Evolutionary conservation across 2,113 vertebrate genomes (phyloP).

Genomic region (Rhagologus leucostigma): DNA sequence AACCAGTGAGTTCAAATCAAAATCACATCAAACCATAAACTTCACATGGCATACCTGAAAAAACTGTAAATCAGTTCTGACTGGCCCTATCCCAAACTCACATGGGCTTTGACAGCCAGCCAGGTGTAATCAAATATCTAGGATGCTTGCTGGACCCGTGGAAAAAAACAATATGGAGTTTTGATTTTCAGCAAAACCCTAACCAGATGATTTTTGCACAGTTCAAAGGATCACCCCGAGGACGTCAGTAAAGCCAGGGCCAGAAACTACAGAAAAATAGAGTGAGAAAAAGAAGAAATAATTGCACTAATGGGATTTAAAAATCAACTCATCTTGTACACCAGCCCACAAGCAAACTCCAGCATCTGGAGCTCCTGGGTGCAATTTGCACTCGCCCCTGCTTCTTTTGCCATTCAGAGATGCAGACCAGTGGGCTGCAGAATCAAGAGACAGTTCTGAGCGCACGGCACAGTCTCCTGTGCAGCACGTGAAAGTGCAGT

Average conservation of each 20-base stretch:
- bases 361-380: not conserved
- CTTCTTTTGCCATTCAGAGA: not conserved
- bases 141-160: conserved; percentile 1
- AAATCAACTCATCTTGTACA: not conserved
- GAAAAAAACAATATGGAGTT: not conserved
- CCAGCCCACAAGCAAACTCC: not conserved
- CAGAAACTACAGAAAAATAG: not conserved
- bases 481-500: not conserved
- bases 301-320: not conserved
- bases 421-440: not conserved
- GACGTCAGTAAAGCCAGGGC: not conserved
- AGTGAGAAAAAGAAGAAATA: not conserved
- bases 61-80: conserved; percentile 43
- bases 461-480: not conserved
- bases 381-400: not conserved
- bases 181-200: conserved; percentile 6
- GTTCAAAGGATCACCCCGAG: not conserved
- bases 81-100: conserved; percentile 47
- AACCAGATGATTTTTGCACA: conserved; percentile 20
- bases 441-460: not conserved
- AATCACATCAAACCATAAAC: conserved; percentile 50
- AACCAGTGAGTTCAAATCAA: conserved; percentile 39
- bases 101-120: conserved; percentile 37
- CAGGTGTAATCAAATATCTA: conserved; percentile 28
- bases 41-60: conserved; percentile 38